Base-by-base conservation (phyloP, 2,113 vertebrate genomes). In the Leiothrix lutea region DNA sequence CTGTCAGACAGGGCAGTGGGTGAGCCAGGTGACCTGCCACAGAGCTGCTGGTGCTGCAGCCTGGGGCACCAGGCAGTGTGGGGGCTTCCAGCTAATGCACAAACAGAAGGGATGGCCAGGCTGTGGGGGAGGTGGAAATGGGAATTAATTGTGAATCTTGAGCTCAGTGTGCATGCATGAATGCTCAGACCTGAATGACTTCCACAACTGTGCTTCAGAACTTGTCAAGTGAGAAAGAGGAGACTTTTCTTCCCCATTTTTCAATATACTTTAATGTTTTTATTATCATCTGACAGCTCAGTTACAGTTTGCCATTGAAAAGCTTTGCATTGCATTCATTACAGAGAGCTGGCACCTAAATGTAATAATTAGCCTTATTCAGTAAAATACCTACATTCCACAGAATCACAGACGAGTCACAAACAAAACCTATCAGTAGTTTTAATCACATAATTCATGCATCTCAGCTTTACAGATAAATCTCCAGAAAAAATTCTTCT, bases 161-260 rank as follows among this genome's bases (percentile, higher is more conserved):
- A 90, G 75, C 88, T 90, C 79, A 69, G 66, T 5, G n/a, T 92
- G 74, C 82, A 90, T 90, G 94, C 94, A 94, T 93, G 93, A 95
- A 88, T 90, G 93, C 90, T 82, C 89, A 92, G 81, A 82, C 78
- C 86, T 90, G 84, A 96, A 80, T 91, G 87, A 92, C 86, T 96
- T 95, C 66, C 51, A 83, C 74, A 62, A 38, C 14, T 16, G 2
- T 20, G 6, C 40, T 83, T 83, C 92, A 88, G 74, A 90, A 82
- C 38, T 51, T 23, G 87, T 73, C 90, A 80, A 83, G 64, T 73
- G 74, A 89, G 84, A 93, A 89, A 85, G 45, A 38, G 82, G 62
- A 93, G 79, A 23, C 24, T 65, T 80, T 83, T 58, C 44, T 57
- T 90, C 56, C 56, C 6, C 3, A 16, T 26, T 73, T 90, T 93